Percentiles rank a stretch among this genome's conserved stretches.
Evolutionary conservation across 2,113 vertebrate species (phyloP).

Genomic region (Opisthocomus hoazin): DNA sequence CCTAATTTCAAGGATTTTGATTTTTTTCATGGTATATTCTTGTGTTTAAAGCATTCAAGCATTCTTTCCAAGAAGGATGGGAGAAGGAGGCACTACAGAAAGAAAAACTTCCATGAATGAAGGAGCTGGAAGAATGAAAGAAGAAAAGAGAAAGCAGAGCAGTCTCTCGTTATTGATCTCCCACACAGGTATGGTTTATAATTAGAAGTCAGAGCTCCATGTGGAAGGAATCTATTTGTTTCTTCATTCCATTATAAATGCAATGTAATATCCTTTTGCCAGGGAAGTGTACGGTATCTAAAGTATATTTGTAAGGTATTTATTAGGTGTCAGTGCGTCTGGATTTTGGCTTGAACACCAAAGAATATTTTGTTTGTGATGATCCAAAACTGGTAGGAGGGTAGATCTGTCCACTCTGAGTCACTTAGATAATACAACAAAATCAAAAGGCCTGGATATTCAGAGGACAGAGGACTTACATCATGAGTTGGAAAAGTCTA

Average conservation of each 20-base stretch:
- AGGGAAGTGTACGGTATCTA: neutral
- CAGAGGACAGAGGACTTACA: neutral
- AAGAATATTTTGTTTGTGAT: neutral
- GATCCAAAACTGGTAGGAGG: neutral
- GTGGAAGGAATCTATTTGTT: neutral
- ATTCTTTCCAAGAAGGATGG: neutral
- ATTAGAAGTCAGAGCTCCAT: neutral
- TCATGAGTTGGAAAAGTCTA: accelerated
- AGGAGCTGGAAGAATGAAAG: neutral
- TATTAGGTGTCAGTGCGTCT: neutral
- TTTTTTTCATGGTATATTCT: neutral
- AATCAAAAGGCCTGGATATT: neutral
- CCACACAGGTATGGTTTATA: neutral
- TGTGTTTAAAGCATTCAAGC: neutral
- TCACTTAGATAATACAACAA: neutral
- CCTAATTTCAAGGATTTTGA: neutral
- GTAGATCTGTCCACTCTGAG: neutral
- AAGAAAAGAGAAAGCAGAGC: neutral
- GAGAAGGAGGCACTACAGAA: neutral
- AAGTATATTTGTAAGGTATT: neutral
- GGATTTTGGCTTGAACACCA: neutral
- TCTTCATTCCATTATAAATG: neutral
- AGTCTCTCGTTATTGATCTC: neutral
- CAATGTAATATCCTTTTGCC: neutral
- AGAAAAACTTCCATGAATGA: neutral